Base-by-base conservation (phyloP, 1,140 invertebrate genomes). In the Steinernema feltiae region DNA sequence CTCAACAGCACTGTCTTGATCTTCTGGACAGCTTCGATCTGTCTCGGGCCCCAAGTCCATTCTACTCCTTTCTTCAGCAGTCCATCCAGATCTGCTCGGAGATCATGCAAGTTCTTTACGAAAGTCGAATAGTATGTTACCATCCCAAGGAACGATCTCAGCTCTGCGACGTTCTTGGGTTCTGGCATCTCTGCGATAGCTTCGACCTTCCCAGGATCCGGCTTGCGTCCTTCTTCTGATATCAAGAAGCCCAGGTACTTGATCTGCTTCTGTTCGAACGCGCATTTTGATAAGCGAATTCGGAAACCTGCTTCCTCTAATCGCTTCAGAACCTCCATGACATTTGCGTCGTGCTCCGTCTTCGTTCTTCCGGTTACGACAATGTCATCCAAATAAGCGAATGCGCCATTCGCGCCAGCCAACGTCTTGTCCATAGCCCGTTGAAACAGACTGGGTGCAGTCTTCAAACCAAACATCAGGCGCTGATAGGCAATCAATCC, bases 111-210 rank as follows among this genome's bases (percentile, higher is more conserved):
- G 1, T 76, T 12, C 0, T 32, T 29, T 18, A 82, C 70, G 69
- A 84, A 82, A n/a, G 27, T 24, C 46, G 69, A 30, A 53, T 82
- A 82, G 69, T 84, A 84, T 17, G 46, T 80, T 1, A 84, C 31
- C 75, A 82, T 79, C 0, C 82, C 82, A 18, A 83, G 77, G 75
- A 84, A 83, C 15, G 79, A 76, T 3, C 78, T 32, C 3, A 83
- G 63, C 17, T 69, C 30, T 0, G 30, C 30, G 27, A 78, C 29
- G 53, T 82, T 71, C 24, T 63, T 70, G 18, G 82, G 82, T 17
- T 69, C 30, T 0, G 81, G 76, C 81, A 83, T 84, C 0, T 72
- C 35, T 18, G 29, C 30, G 35, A 84, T 84, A n/a, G 82, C 48
- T 35, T 72, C 18, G 1, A 73, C 63, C 53, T 82, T 81, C 1